These are phyloP conservation scores for Danio rerio DNA, from an alignment of 2,113 vertebrate genomes.

Conservation along the genomic window GRCz12tu NC_133191.1:8459001-8459500, in stretches of 20 bases:
- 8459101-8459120: conserved; percentile 97
- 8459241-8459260: conserved; percentile 98
- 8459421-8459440: conserved; percentile 97
- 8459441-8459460: conserved; percentile 97
- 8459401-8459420: conserved; percentile 98
- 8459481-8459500: conserved; percentile 98
- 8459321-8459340: conserved; percentile 98
- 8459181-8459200: conserved; percentile 98
- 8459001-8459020: neutral
- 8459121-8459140: conserved; percentile 98
- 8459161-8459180: conserved; percentile 98
- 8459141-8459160: conserved; percentile 99
- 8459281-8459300: conserved; percentile 95
- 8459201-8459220: conserved; percentile 96
- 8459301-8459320: conserved; percentile 98
- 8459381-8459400: conserved; percentile 97
- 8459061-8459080: conserved; percentile 96
- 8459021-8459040: conserved; percentile 69
- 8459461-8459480: conserved; percentile 94
- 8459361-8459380: conserved; percentile 97
- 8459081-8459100: conserved; percentile 95
- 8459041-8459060: conserved; percentile 97
- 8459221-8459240: conserved; percentile 97
- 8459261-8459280: conserved; percentile 97
- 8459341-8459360: conserved; percentile 96